Evolutionary conservation across 2,113 vertebrate species (phyloP).

Genomic region (Junco hyemalis): DNA sequence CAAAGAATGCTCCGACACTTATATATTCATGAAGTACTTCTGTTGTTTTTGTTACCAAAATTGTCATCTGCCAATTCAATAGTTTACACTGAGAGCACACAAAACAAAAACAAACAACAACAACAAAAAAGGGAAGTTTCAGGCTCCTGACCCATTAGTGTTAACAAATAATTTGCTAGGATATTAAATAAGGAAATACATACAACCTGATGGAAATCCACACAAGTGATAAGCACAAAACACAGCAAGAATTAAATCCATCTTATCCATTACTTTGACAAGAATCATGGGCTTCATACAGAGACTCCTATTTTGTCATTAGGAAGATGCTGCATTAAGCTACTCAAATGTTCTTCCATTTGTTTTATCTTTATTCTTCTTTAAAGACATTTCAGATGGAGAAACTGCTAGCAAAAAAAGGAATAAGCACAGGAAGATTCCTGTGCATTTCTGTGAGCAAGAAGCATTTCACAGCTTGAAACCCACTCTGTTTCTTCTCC

Average conservation of each 20-base stretch:
- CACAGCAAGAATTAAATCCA: constrained; percentile 54
- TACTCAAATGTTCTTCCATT: constrained; percentile 19
- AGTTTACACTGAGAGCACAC: background rate
- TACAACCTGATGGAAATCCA: background rate
- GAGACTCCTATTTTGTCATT: constrained; percentile 29
- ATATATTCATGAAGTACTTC: constrained; percentile 20
- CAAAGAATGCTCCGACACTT: constrained; percentile 43
- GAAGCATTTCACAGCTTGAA: constrained; percentile 19
- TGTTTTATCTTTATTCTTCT: background rate
- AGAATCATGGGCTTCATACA: constrained; percentile 53
- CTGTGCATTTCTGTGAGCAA: background rate
- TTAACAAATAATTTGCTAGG: constrained; percentile 30
- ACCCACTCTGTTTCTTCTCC: background rate
- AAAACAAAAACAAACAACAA: background rate
- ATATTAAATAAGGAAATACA: constrained; percentile 61
- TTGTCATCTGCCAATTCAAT: constrained; percentile 58
- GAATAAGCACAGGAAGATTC: background rate
- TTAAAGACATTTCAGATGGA: background rate
- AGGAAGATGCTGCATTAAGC: constrained; percentile 49
- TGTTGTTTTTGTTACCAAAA: constrained; percentile 49
- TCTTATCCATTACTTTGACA: constrained; percentile 48
- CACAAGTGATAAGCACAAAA: constrained; percentile 18
- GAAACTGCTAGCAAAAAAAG: background rate
- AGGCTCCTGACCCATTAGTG: constrained; percentile 33
- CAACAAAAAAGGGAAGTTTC: background rate